Conservation (phyloP, 2,797 vertebrate species). For the Bovichtus variegatus region DNA sequence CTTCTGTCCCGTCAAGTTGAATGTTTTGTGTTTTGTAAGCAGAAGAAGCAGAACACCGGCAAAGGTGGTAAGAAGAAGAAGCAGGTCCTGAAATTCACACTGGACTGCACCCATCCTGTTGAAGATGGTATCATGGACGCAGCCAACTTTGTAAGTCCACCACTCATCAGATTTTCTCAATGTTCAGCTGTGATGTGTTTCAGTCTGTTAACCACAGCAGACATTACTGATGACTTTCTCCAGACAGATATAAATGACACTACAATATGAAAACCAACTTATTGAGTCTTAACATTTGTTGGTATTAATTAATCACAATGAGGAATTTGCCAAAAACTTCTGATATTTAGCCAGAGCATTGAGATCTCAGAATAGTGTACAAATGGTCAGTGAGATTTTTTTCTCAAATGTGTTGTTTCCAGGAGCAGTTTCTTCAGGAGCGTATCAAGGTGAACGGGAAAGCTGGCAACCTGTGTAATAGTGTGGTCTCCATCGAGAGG, state of each 20-base stretch:
- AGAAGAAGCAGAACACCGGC: slow-evolving; percentile 78
- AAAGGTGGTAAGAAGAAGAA: slow-evolving; percentile 96
- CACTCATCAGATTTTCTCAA: background rate
- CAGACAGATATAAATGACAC: background rate
- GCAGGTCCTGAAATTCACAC: slow-evolving; percentile 94
- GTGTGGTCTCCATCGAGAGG: slow-evolving; percentile 93
- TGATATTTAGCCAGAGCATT: background rate
- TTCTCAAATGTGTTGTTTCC: slow-evolving; percentile 7
- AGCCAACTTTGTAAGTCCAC: slow-evolving; percentile 93
- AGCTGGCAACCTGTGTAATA: slow-evolving; percentile 93
- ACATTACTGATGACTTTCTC: background rate
- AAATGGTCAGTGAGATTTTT: background rate
- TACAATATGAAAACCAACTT: background rate
- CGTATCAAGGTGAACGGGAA: slow-evolving; percentile 97
- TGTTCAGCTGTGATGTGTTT: background rate
- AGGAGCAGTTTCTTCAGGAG: slow-evolving; percentile 98
- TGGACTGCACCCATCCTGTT: slow-evolving; percentile 97
- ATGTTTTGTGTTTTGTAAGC: background rate
- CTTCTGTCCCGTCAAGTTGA: background rate
- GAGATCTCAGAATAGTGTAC: background rate
- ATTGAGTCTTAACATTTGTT: background rate
- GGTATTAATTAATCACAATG: background rate
- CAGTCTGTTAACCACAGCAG: background rate
- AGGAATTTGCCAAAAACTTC: background rate
- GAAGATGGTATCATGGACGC: slow-evolving; percentile 99